Evolutionary conservation across 2,888 invertebrate genomes (phyloP), one percentile per base, ranked within the genome.

Genomic region (Candidula unifasciata): DNA sequence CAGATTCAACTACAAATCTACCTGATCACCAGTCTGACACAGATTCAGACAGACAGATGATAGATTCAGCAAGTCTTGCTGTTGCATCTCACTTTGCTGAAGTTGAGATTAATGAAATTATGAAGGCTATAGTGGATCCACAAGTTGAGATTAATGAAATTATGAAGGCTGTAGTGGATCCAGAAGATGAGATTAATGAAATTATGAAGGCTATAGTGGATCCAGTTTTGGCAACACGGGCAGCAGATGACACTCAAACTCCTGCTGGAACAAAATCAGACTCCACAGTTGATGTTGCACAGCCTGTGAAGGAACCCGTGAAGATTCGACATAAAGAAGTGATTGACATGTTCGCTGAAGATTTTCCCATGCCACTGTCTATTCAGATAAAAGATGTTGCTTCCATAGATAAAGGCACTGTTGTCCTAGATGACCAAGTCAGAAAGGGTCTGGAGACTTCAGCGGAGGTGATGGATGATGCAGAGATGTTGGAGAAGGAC

Each of bases 311-410:
- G 54, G 54, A 30, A 44, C 27, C 52, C 24, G 21, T 82, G 69
- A 30, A 30, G 33, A 85, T 71, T 30, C 86, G 83, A 30, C 76
- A 74, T 68, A 79, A 86, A 66, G 74, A 79, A 44, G 74, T 79
- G 33, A 71, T 84, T 54, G 80, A 84, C 24, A 84, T 84, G 83
- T 84, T 84, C 80, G 83, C 83, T 60, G 83, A 84, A 0, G 64
- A 79, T 44, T 60, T 57, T n/a, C 71, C 73, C 8, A 18, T 69
- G n/a, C 35, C 35, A 16, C 35, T 13, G 27, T 13, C 73, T 73
- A 33, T 37, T 1, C 52, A 24, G 52, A 52, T 16, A 30, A 44
- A 79, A 16, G 66, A 64, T 44, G 30, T 21, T 33, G 10, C 80
- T 1, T 13, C 18, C 73, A 35, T 24, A 57, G 37, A n/a, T 73